Evolutionary conservation across 2,888 invertebrate genomes (phyloP).

Genomic region (Cephus runcator): DNA sequence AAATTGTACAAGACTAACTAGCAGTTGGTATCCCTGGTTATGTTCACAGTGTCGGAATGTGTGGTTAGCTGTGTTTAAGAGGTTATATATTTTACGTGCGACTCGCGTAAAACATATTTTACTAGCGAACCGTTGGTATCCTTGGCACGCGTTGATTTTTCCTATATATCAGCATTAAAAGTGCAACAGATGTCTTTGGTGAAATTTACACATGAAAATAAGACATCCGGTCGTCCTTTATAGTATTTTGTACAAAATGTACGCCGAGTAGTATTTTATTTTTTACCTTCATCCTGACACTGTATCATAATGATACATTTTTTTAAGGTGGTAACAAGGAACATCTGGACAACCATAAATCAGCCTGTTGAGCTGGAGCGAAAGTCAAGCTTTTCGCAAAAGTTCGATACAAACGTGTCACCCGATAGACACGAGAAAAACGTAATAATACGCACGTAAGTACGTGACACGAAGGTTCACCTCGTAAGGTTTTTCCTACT

Average conservation of each 20-base stretch:
- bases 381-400: neutral
- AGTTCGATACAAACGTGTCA: neutral
- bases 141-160: neutral
- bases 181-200: neutral
- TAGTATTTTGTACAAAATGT: too few relatives aligned
- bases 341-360: too few relatives aligned
- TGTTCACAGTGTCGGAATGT: neutral
- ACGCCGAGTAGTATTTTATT: too few relatives aligned
- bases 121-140: neutral
- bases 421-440: neutral
- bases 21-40: neutral
- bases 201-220: neutral
- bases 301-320: too few relatives aligned
- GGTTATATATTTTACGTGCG: neutral
- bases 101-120: neutral
- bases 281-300: neutral
- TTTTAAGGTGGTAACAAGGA: too few relatives aligned
- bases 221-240: neutral
- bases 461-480: neutral
- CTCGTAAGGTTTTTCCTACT: conserved; percentile 16
- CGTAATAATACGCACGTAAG: neutral
- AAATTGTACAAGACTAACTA: conserved; percentile 23
- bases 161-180: neutral
- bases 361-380: neutral
- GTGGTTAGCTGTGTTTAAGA: neutral